phyloP scores from a whole-genome alignment of 2,888 invertebrate genomes.

The Metopia argyrocephala region DNA sequence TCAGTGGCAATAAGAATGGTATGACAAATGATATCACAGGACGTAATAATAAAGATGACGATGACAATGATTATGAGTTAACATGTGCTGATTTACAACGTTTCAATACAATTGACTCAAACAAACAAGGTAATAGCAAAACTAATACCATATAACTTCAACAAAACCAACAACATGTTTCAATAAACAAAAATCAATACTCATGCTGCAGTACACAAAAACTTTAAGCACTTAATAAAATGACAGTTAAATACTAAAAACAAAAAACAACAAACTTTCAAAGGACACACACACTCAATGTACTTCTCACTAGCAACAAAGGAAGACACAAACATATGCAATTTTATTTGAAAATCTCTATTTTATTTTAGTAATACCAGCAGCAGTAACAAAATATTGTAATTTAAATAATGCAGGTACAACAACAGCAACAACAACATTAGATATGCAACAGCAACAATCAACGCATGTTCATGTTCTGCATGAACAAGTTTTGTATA shows the following conservation, averaged over 20 bases:
- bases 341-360: constrained; percentile 41
- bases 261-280: too few species aligned
- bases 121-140: constrained; percentile 58
- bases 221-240: too few species aligned
- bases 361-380: background rate
- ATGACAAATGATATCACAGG: constrained; percentile 13
- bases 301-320: constrained; percentile 53
- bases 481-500: constrained; percentile 21
- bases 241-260: too few species aligned
- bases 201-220: too few species aligned
- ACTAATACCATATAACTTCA: background rate
- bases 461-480: background rate
- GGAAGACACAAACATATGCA: constrained; percentile 31
- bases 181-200: too few species aligned
- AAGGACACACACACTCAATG: too few species aligned
- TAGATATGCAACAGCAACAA: background rate
- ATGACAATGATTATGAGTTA: constrained; percentile 36
- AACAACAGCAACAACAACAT: constrained; percentile 10
- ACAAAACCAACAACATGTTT: background rate
- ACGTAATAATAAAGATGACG: constrained; percentile 18
- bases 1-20: constrained; percentile 58
- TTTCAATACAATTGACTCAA: constrained; percentile 54
- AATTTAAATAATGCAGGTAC: constrained; percentile 53
- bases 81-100: constrained; percentile 66
- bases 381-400: constrained; percentile 3